phyloP scores from a whole-genome alignment of 2,797 vertebrate genomes.

The Agapornis canus region DNA sequence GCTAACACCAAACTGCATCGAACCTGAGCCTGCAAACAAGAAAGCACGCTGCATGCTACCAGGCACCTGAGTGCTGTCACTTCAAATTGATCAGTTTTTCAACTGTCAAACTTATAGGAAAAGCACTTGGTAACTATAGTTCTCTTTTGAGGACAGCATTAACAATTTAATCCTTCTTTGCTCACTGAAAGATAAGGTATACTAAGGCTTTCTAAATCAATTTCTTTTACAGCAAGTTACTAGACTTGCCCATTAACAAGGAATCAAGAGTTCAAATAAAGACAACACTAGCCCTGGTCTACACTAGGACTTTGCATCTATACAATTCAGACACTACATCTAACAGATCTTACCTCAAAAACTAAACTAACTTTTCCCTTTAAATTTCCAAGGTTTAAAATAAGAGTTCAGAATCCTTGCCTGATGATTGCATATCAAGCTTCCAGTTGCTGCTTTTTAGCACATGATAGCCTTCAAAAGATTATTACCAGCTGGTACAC shows the following conservation, averaged over 20 bases:
- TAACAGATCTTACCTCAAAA: neutral
- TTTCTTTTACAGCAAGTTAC: neutral
- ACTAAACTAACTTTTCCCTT: neutral
- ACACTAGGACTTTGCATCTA: neutral
- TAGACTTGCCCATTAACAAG: neutral
- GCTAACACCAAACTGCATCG: neutral
- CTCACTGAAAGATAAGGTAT: neutral
- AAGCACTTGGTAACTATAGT: neutral
- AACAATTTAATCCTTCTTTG: neutral
- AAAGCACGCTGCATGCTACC: neutral
- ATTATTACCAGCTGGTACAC: neutral
- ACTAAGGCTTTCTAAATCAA: neutral
- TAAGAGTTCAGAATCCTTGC: neutral
- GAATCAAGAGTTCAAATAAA: neutral
- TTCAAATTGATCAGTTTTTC: neutral
- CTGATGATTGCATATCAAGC: neutral
- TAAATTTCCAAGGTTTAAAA: neutral
- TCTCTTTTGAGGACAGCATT: neutral
- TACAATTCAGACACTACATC: neutral
- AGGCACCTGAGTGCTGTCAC: neutral
- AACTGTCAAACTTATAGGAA: neutral
- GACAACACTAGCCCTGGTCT: neutral
- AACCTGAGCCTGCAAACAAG: neutral
- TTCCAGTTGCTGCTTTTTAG: neutral
- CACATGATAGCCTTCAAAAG: neutral